phyloP scores from a whole-genome alignment of 2,113 vertebrate species.

The Rhynchomys soricoides region DNA sequence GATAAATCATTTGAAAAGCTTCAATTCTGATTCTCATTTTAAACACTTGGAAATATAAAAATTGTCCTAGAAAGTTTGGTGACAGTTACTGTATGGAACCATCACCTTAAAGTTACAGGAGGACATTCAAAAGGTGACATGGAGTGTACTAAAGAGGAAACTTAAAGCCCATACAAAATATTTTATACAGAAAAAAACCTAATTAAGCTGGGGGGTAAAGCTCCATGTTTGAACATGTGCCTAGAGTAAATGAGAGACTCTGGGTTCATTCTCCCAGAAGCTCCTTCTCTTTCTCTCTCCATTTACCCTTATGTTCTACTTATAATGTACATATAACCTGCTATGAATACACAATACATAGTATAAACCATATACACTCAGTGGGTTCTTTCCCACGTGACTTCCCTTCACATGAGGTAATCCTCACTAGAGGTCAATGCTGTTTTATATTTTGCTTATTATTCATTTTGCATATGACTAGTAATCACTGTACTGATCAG shows the following conservation, averaged over 20 bases:
- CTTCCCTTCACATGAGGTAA: not conserved
- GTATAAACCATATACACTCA: not conserved
- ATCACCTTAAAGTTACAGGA: not conserved
- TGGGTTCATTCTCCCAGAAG: not conserved
- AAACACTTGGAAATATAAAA: constrained; percentile 7
- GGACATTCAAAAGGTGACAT: not conserved
- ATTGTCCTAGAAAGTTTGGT: constrained; percentile 20
- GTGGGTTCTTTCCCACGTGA: not conserved
- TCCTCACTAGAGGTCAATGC: not conserved
- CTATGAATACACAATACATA: not conserved
- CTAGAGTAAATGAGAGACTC: not conserved
- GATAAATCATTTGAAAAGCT: not conserved
- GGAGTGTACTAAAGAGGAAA: not conserved
- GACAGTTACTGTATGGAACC: not conserved
- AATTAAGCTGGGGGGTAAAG: not conserved
- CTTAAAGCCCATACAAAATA: not conserved
- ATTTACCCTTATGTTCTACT: too few relatives aligned
- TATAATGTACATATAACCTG: not conserved
- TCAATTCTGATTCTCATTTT: not conserved
- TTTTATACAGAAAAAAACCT: not conserved
- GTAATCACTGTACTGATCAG: not conserved
- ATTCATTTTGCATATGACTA: not conserved
- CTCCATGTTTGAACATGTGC: not conserved
- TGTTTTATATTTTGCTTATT: not conserved
- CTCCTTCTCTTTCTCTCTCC: not conserved